phyloP scores from a whole-genome alignment of 2,888 invertebrate genomes.

The Zaprionus obscuricornis region DNA sequence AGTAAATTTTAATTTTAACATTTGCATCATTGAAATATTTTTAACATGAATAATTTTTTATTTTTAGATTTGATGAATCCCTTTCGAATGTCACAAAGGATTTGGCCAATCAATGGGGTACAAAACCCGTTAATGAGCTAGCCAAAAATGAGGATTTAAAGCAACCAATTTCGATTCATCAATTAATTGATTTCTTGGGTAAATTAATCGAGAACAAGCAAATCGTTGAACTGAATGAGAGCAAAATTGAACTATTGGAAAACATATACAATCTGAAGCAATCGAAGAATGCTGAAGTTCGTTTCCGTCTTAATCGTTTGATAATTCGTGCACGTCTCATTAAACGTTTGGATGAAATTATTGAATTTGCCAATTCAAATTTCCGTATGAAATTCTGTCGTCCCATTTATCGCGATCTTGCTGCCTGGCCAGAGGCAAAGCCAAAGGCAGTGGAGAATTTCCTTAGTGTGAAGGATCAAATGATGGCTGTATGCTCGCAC shows the following conservation, averaged over 20 bases:
- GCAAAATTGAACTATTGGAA: constrained; percentile 85
- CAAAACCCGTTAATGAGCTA: constrained; percentile 83
- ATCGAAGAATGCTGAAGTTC: constrained; percentile 91
- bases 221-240: constrained; percentile 84
- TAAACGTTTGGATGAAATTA: constrained; percentile 87
- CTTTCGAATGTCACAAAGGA: constrained; percentile 86
- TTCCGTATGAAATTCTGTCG: constrained; percentile 96
- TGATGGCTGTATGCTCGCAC: constrained; percentile 93
- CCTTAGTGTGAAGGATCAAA: constrained; percentile 87
- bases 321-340: constrained; percentile 90
- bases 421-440: constrained; percentile 90
- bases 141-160: constrained; percentile 85
- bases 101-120: constrained; percentile 86
- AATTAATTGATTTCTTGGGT: constrained; percentile 88
- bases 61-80: constrained; percentile 87
- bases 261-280: constrained; percentile 87
- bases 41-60: not conserved
- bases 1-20: constrained; percentile 84
- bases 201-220: constrained; percentile 86
- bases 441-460: constrained; percentile 89
- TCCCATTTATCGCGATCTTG: constrained; percentile 93
- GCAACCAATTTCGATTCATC: constrained; percentile 85
- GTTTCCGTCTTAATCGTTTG: constrained; percentile 90
- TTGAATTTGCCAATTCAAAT: constrained; percentile 91
- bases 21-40: not conserved